Evolutionary conservation across 2,797 vertebrate genomes (phyloP), one percentile per base, ranked within the genome.

Genomic region (Hippoglossus hippoglossus): DNA sequence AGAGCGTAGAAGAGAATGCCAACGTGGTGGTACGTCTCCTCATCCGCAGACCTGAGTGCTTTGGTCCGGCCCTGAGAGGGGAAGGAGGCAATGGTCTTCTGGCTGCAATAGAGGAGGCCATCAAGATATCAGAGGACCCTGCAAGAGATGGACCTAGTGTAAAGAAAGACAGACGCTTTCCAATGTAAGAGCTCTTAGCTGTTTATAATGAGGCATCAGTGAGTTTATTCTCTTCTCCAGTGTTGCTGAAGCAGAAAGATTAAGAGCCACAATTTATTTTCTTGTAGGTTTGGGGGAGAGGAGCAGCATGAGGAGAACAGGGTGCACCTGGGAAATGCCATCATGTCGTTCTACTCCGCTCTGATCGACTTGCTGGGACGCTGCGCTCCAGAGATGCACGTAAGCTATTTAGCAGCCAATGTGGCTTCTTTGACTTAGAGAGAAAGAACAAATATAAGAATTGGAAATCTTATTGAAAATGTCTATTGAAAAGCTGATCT

Each of bases 261-360:
- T 66, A 53, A 25, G 1, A 81, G 6, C 19, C 22, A 5, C 15
- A 55, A 0, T n/a, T n/a, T 73, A 78, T 39, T 73, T 21, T 25
- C 24, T 66, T 9, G n/a, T 66, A 97, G 96, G 87, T 96, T 96
- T 4, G 95, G 95, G 54, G 95, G 95, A 9, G 97, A 98, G 79
- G 97, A 98, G 77, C 94, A 94, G 55, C 97, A 96, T 0, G 97
- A 99, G 80, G 97, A 99, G 75, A 96, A 94, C 92, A 94, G 93
- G 25, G 96, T 99, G 18, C 97, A 98, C 78, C 91, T 99, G 74
- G 97, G 97, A 82, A 97, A 99, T 0, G 94, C 97, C 80, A 95
- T 99, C 89, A 98, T 99, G 96, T 98, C 97, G 28, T 99, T 99
- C 89, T 98, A 98, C 16, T 95, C 97, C 0, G 96, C 97, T 71